Conservation (phyloP, 2,888 invertebrate genomes). For the Dascillus cervinus region DNA sequence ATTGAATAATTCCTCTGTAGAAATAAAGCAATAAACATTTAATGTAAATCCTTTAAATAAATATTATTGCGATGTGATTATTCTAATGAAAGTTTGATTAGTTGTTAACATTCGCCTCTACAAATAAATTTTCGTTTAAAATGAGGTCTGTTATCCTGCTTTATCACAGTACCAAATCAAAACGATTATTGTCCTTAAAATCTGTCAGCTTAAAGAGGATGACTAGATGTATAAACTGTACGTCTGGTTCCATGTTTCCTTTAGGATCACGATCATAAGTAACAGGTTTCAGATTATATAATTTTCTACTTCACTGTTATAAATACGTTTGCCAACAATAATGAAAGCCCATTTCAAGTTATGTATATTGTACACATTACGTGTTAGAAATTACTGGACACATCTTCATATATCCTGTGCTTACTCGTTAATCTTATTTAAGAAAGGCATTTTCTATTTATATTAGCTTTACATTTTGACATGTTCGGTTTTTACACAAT, state of each 20-base stretch:
- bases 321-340: conserved; percentile 26
- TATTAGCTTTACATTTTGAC: too few relatives aligned
- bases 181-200: conserved; percentile 30
- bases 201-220: conserved; percentile 25
- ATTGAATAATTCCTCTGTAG: too few relatives aligned
- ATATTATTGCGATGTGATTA: too few relatives aligned
- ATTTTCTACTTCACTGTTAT: conserved; percentile 14
- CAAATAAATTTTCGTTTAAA: too few relatives aligned
- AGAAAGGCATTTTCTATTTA: conserved; percentile 40
- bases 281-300: too few relatives aligned
- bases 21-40: too few relatives aligned
- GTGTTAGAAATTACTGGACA: conserved; percentile 26
- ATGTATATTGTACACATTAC: conserved; percentile 27
- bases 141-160: conserved; percentile 10
- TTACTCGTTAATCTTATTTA: conserved; percentile 24
- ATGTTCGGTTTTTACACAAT: too few relatives aligned
- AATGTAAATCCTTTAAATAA: too few relatives aligned
- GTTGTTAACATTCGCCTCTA: too few relatives aligned
- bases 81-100: too few relatives aligned
- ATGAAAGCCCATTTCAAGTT: conserved; percentile 33
- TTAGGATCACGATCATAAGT: too few relatives aligned
- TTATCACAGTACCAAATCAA: conserved; percentile 31
- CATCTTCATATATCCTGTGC: conserved; percentile 22
- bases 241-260: conserved; percentile 13
- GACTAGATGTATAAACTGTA: conserved; percentile 26